These are phyloP conservation scores for Oscheius sp. DNA, from an alignment of 2,888 invertebrate species.

Conservation along the genomic window DNA sequence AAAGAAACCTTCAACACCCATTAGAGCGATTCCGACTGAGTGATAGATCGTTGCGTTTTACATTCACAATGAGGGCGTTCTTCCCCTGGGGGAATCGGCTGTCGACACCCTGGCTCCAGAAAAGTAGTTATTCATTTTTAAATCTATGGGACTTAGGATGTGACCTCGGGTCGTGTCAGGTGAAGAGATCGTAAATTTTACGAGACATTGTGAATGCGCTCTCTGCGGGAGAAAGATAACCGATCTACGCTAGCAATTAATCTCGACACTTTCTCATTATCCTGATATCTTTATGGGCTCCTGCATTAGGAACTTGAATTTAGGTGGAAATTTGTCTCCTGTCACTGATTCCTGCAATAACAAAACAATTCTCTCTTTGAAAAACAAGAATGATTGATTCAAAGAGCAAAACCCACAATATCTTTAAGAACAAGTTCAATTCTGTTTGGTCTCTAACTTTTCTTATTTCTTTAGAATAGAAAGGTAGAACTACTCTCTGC, in stretches of 20 bases:
- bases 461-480: too few relatives aligned
- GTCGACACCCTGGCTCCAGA: slow-evolving; percentile 11
- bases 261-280: slow-evolving; percentile 16
- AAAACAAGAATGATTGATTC: too few relatives aligned
- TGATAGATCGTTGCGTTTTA: slow-evolving; percentile 3
- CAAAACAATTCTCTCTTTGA: too few relatives aligned
- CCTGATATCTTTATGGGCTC: slow-evolving; percentile 3
- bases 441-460: background rate
- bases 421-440: too few relatives aligned
- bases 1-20: background rate
- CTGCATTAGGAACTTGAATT: background rate
- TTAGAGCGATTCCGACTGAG: slow-evolving; percentile 7
- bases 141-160: background rate
- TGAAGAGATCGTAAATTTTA: slow-evolving; percentile 31
- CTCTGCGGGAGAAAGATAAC: slow-evolving; percentile 31
- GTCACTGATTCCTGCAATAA: too few relatives aligned
- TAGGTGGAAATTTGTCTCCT: too few relatives aligned
- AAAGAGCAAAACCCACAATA: too few relatives aligned
- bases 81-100: slow-evolving; percentile 14
- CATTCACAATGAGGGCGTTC: slow-evolving; percentile 17
- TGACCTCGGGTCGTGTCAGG: slow-evolving; percentile 23
- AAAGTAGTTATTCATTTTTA: background rate
- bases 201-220: slow-evolving; percentile 26
- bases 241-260: slow-evolving; percentile 29
- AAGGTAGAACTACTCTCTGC: too few relatives aligned